phyloP scores from a whole-genome alignment of 2,797 vertebrate species.

The Numenius phaeopus region DNA sequence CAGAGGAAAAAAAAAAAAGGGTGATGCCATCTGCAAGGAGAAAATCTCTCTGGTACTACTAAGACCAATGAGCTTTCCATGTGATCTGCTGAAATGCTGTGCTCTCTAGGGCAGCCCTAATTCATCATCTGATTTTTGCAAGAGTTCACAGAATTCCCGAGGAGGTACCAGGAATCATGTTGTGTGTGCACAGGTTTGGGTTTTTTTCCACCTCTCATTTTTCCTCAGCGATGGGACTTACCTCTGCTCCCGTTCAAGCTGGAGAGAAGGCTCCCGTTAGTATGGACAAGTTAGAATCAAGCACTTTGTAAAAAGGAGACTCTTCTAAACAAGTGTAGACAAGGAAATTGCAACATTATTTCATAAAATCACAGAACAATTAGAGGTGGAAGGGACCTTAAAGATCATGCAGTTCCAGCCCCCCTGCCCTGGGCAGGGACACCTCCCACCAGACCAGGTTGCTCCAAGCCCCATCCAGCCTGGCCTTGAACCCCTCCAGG shows the following conservation, averaged over 20 bases:
- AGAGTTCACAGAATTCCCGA: not conserved
- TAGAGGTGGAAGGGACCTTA: not conserved
- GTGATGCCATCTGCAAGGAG: not conserved
- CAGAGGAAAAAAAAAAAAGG: not conserved
- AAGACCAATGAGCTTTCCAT: not conserved
- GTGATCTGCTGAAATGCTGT: conserved; percentile 13
- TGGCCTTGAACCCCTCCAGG: not conserved
- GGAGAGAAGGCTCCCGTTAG: not conserved
- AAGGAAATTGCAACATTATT: not conserved
- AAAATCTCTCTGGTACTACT: not conserved
- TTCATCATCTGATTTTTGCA: conserved; percentile 36
- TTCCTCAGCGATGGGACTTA: not conserved
- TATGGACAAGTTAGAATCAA: not conserved
- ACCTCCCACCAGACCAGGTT: not conserved
- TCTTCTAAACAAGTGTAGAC: not conserved
- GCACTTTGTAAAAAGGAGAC: not conserved
- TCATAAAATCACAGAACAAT: not conserved
- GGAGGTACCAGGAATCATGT: not conserved
- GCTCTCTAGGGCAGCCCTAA: not conserved
- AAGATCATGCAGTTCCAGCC: not conserved
- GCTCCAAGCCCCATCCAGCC: not conserved
- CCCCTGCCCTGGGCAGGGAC: not conserved
- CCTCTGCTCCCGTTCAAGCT: not conserved
- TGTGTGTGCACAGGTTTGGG: not conserved
- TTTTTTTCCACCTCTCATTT: not conserved